Conservation (phyloP, 2,113 vertebrate species). For the Heterotis niloticus region DNA sequence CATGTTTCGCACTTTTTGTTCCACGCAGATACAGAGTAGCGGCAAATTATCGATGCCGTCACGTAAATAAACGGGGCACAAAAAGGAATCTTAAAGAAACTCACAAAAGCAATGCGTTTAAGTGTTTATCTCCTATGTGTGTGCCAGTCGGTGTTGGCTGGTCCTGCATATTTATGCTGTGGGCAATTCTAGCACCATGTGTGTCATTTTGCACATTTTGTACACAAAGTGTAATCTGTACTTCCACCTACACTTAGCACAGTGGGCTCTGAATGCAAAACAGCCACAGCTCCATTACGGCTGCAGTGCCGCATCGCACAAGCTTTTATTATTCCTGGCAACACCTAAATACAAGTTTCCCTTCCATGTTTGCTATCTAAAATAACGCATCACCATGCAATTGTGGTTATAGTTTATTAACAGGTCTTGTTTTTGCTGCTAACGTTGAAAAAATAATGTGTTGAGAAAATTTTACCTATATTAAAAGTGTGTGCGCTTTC, state of each 20-base stretch:
- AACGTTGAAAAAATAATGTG: background rate
- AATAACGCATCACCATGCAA: background rate
- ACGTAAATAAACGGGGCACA: background rate
- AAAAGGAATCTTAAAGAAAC: too few relatives aligned
- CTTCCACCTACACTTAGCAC: constrained; percentile 18
- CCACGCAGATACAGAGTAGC: too few relatives aligned
- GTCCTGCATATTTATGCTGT: background rate
- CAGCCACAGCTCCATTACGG: background rate
- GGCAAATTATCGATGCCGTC: too few relatives aligned
- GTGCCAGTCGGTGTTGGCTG: background rate
- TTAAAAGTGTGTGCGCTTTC: background rate
- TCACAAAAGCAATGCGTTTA: too few relatives aligned
- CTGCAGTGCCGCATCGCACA: too few relatives aligned
- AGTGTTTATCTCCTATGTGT: background rate
- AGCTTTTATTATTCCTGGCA: too few relatives aligned
- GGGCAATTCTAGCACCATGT: background rate
- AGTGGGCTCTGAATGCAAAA: constrained; percentile 22
- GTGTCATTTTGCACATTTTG: constrained; percentile 4
- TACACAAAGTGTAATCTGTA: constrained; percentile 24
- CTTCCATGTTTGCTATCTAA: background rate
- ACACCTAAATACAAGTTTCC: too few relatives aligned
- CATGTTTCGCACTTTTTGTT: too few relatives aligned
- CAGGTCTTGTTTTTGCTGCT: too few relatives aligned
- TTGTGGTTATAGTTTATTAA: too few relatives aligned
- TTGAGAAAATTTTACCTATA: background rate